Conservation (phyloP, 1,140 invertebrate species). For the Tetraneura akinire region DNA sequence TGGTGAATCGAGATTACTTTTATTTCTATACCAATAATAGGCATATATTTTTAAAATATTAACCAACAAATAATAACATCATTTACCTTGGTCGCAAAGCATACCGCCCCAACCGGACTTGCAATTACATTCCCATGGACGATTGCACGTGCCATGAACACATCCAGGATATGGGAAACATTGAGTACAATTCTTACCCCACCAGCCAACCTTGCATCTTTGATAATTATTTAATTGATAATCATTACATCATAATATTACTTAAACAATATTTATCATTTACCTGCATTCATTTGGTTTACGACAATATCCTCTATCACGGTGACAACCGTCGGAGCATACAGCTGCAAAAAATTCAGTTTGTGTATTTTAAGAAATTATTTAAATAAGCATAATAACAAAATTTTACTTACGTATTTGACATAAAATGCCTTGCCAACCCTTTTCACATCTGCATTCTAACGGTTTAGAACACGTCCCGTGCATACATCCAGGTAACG, state of each 20-base stretch:
- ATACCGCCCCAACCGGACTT: slow-evolving; percentile 83
- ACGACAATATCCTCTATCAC: slow-evolving; percentile 80
- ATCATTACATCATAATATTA: too few relatives aligned
- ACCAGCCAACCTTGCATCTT: slow-evolving; percentile 87
- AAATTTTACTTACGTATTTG: slow-evolving; percentile 72
- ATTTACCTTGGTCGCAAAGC: slow-evolving; percentile 84
- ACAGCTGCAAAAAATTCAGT: slow-evolving; percentile 65
- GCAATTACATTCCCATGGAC: slow-evolving; percentile 88
- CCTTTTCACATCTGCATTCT: slow-evolving; percentile 82
- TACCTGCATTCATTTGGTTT: slow-evolving; percentile 73
- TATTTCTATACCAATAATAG: neutral
- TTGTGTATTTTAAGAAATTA: too few relatives aligned
- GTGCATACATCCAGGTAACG: slow-evolving; percentile 77
- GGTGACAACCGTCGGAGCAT: slow-evolving; percentile 78
- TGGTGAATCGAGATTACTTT: neutral
- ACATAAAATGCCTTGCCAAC: slow-evolving; percentile 84
- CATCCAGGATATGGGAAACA: slow-evolving; percentile 86
- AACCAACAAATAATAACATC: neutral
- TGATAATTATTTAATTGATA: neutral
- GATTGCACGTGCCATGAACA: slow-evolving; percentile 77
- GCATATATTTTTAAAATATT: neutral
- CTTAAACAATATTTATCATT: neutral
- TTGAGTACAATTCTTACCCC: slow-evolving; percentile 75
- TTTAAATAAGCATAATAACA: neutral
- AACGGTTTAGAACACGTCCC: slow-evolving; percentile 80